Conservation (phyloP, 1,140 invertebrate genomes). For the Arion vulgaris region DNA sequence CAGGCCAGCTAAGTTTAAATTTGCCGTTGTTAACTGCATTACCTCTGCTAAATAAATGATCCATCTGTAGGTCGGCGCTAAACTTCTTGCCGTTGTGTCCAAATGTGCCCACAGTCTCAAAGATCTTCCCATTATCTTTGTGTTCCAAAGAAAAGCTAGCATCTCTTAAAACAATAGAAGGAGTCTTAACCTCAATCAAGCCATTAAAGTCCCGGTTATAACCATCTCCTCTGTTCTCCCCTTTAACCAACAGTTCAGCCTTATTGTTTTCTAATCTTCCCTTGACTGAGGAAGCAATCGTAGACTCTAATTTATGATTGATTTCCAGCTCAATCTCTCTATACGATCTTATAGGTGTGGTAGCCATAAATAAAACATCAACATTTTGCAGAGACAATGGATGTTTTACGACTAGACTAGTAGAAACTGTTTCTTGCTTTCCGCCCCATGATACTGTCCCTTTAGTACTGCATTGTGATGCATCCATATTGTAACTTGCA, state of each 20-base stretch:
- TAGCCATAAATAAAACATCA: not conserved
- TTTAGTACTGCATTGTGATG: not conserved
- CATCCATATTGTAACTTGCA: not conserved
- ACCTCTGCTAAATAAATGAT: not conserved
- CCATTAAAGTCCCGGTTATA: not conserved
- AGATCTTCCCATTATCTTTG: not conserved
- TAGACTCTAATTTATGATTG: constrained; percentile 8
- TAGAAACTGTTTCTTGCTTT: not conserved
- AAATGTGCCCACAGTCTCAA: not conserved
- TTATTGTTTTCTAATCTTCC: constrained; percentile 15
- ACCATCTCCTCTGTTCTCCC: not conserved
- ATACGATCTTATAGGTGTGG: not conserved
- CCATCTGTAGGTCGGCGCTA: not conserved
- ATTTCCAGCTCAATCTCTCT: constrained; percentile 28
- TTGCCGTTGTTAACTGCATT: not conserved
- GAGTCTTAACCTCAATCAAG: not conserved
- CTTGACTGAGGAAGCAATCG: not conserved
- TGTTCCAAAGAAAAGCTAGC: not conserved
- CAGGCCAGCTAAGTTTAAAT: constrained; percentile 3
- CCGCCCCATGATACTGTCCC: constrained; percentile 18
- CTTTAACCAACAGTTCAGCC: constrained; percentile 3
- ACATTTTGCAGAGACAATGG: constrained; percentile 9
- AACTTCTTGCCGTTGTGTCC: constrained; percentile 11
- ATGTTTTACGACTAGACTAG: not conserved
- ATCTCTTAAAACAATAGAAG: not conserved